Base-by-base conservation (phyloP, 1,140 invertebrate genomes). In the Cyphomyrmex costatus region DNA sequence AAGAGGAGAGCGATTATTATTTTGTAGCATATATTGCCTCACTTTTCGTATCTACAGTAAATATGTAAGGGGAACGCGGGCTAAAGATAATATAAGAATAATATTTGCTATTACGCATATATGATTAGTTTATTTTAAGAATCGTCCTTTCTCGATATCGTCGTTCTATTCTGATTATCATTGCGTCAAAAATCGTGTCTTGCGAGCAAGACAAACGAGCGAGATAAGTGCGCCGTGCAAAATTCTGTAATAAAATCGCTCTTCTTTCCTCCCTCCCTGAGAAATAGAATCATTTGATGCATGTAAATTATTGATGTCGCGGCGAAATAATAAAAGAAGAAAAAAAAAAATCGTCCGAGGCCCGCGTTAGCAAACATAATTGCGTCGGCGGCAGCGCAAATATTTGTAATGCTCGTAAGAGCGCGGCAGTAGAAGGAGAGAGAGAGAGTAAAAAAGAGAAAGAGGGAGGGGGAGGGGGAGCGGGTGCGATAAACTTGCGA, bases 331-430 rank as follows among this genome's bases (percentile, higher is more conserved):
- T 74, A 27, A 71, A 82, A 46, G 58, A 33, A 73, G 27, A 24
- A 74, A 83, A 27, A 71, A 82, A 46, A 71, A 33, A 73, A 42
- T 30, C 36, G 30, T 74, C 24, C 79, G 56, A 60, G 79, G 36
- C 19, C 68, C 68, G 36, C 66, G 66, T 82, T 66, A 60, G 68
- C 66, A 83, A 73, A 83, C 53, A 83, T 83, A 83, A 83, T 83
- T 83, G 79, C 68, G 79, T 73, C 68, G 79, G 53, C 68, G 68
- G 79, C 53, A 83, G 36, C n/a, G 68, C 79, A 83, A 83, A 83
- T 83, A 83, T 83, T 83, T 83, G 79, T 83, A 83, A 73, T 56
- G 79, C 36, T 73, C 53, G 53, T 58, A 80, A 80, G 66, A 80
- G 78, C 49, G 78, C n/a, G n/a, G n/a, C n/a, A n/a, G n/a, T n/a